Evolutionary conservation across 2,888 invertebrate genomes (phyloP), one percentile per base, ranked within the genome.

Genomic region (Fragum whitleyi): DNA sequence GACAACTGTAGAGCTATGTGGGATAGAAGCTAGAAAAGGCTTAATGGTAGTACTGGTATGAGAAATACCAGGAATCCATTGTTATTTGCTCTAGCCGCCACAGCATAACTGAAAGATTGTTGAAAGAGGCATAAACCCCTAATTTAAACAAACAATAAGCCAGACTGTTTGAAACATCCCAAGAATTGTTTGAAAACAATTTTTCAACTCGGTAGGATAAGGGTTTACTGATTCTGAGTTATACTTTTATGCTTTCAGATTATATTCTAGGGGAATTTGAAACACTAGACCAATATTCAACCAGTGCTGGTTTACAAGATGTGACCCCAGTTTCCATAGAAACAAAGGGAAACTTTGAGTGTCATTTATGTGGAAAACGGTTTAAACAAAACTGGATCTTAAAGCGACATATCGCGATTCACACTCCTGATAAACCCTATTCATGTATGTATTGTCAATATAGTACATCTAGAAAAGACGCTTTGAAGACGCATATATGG

Each of bases 371-470:
- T 29, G 29, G 29, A 11, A 61, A 61, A 29, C 29, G 32, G 2
- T 61, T 61, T 29, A 29, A n/a, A 32, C 28, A 32, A 14, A 61
- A 61, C 14, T 61, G 61, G 61, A 29, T 28, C 2, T 36, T 67
- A 14, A 36, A 67, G 11, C 36, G 67, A 42, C 67, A 67, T 16
- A 36, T 7, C 3, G 42, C 21, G 1, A 42, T 36, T 21, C 72
- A 72, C 39, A 39, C 59, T 23, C 36, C 59, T 2, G 72, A 59
- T 23, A 72, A 72, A 42, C 72, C 72, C 5, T 72, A 39, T 39
- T 32, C 55, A 23, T 72, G 72, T 59, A 2, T 3, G 16, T 59
- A 59, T 26, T 72, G 72, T 36, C 39, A 61, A n/a, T 73, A 47
- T 29, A 42, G 62, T 3, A 26, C 61, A 9, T n/a, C 73, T 0